Base-by-base conservation (phyloP, 2,888 invertebrate genomes). In the Anodontia alba region DNA sequence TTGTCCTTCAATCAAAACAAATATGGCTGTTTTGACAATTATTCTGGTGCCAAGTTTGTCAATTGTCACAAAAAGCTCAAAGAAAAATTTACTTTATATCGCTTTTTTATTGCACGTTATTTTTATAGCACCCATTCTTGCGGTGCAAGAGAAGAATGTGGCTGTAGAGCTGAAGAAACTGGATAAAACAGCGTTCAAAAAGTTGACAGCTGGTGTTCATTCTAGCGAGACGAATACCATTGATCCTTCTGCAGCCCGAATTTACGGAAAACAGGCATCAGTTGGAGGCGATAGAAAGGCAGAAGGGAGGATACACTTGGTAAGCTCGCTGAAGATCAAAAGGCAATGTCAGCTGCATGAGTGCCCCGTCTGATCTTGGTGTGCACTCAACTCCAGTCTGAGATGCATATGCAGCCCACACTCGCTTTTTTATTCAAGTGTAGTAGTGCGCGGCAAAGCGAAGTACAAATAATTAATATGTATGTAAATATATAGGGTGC, bases 261-360 rank as follows among this genome's bases (percentile, higher is more conserved):
- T 88, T 38, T 78, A 83, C 57, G 90, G 90, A 8, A 83, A 84
- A 83, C 78, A 88, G 73, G 68, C 87, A 23, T 76, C 76, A 38
- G 73, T 88, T 38, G 91, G 91, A 1, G 83, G 87, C 31, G 85
- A 83, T 43, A 84, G 82, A 54, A 57, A 84, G 15, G 87, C 86
- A 12, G 83, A 88, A 66, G 91, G 91, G n/a, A 86, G 88, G 70
- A 70, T 91, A 7, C 90, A 91, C 80, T 71, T 89, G 88, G 91
- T 91, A 81, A 33, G 36, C 5, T 38, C 7, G 38, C 38, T 38
- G 7, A 38, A n/a, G n/a, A n/a, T n/a, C n/a, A n/a, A n/a, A n/a
- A n/a, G n/a, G n/a, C n/a, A n/a, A n/a, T n/a, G 49, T 46, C 15
- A 20, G 15, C 15, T 46, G 15, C 15, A 46, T 46, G 15, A 46